A percentile compares a stretch with the other conserved stretches of the same genome.
Conservation (phyloP, 2,113 vertebrate genomes). For the Eira barbara region DNA sequence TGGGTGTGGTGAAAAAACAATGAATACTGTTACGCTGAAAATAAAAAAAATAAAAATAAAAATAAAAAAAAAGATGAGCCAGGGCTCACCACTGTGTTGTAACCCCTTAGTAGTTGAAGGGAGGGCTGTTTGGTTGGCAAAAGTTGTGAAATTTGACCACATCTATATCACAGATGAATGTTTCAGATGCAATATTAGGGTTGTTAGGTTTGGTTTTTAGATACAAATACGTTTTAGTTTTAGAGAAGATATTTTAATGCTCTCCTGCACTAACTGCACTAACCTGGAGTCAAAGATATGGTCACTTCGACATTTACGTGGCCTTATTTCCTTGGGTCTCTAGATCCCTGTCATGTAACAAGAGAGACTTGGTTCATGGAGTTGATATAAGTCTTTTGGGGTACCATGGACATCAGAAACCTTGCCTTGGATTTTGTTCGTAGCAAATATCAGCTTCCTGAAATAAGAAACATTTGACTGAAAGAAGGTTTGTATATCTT, state of each 20-base stretch:
- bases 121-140: background rate
- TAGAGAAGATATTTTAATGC: background rate
- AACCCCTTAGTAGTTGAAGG: background rate
- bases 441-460: constrained; percentile 1
- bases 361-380: background rate
- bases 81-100: background rate
- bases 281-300: background rate
- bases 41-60: no score
- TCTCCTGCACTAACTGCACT: background rate
- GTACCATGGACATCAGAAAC: background rate
- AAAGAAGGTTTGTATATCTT: background rate
- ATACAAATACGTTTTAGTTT: background rate
- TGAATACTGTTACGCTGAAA: no score
- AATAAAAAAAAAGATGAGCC: background rate
- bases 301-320: background rate
- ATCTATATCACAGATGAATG: background rate
- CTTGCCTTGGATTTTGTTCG: background rate
- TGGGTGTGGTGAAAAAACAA: no score
- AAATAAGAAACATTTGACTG: constrained; percentile 5
- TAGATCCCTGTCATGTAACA: background rate
- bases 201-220: background rate
- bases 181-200: background rate
- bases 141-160: background rate
- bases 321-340: background rate
- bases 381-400: background rate